Conservation (phyloP, 2,113 vertebrate genomes). For the rabbit (Oryctolagus cuniculus) region mOryCun1.1 NC_091447.1:15111001-15111500, state of each 20-base stretch:
- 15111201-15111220: no score
- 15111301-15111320: background rate
- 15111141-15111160: no score
- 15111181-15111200: no score
- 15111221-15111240: no score
- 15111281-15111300: background rate
- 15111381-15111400: conserved; percentile 10
- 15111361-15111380: background rate
- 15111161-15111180: no score
- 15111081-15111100: no score
- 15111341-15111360: background rate
- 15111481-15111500: conserved; percentile 15
- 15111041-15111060: background rate
- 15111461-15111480: background rate
- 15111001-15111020: background rate
- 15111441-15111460: conserved; percentile 33
- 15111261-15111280: background rate
- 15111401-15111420: conserved; percentile 36
- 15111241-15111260: background rate
- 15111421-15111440: background rate
- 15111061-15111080: no score
- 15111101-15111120: no score
- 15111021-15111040: background rate
- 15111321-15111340: background rate
- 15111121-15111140: no score